These are phyloP conservation scores for Calameuta filiformis DNA, from an alignment of 2,888 invertebrate genomes.

Conservation along the genomic window DNA sequence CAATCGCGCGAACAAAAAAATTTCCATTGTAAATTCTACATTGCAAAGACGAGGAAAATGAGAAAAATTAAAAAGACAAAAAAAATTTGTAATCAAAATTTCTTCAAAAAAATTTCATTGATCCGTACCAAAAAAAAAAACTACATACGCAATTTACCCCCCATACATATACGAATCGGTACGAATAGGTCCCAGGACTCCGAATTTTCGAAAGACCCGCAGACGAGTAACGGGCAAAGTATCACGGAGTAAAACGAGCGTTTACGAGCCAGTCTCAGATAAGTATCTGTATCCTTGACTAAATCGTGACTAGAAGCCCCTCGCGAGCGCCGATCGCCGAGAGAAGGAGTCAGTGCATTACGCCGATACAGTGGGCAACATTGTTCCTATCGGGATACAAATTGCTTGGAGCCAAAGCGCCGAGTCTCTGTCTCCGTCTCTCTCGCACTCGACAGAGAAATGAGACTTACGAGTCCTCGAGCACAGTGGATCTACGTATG, in stretches of 20 bases:
- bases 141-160: too few species aligned
- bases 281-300: conserved; percentile 63
- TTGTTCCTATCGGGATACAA: conserved; percentile 59
- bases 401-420: conserved; percentile 45
- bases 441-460: conserved; percentile 9
- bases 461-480: neutral
- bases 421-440: conserved; percentile 11
- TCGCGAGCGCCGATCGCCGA: conserved; percentile 37
- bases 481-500: neutral
- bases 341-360: conserved; percentile 45
- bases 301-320: conserved; percentile 63
- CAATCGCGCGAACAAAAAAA: neutral
- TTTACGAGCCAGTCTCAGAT: conserved; percentile 57
- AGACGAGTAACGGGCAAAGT: neutral
- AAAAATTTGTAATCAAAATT: too few species aligned
- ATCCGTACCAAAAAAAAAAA: neutral
- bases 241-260: neutral
- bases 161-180: rapidly evolving
- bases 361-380: conserved; percentile 52
- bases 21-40: neutral
- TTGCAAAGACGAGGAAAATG: rapidly evolving
- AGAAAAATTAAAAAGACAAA: neutral
- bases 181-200: rapidly evolving
- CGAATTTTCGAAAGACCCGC: neutral
- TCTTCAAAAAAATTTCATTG: too few species aligned